Conservation (phyloP, 2,797 vertebrate genomes). For the Nyctalus aviator region DNA sequence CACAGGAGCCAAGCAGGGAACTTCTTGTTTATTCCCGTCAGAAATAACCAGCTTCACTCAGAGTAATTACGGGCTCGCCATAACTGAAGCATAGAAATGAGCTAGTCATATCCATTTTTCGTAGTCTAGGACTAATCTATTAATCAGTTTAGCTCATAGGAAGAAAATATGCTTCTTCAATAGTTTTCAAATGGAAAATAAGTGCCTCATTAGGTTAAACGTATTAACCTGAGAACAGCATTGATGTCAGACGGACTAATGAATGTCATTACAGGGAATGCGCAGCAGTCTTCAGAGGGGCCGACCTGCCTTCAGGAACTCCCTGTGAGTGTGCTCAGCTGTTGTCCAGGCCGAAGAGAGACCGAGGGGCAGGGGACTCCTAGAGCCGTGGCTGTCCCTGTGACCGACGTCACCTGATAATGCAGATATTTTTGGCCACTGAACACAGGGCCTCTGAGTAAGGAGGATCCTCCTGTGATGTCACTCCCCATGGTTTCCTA, state of each 20-base stretch:
- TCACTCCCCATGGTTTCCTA: background rate
- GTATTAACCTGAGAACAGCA: conserved; percentile 62
- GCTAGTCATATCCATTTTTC: conserved; percentile 67
- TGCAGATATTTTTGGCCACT: background rate
- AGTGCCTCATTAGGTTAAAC: conserved; percentile 79
- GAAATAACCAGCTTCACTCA: conserved; percentile 50
- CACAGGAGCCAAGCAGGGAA: background rate
- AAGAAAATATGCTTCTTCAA: conserved; percentile 73
- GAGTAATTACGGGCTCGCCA: conserved; percentile 64
- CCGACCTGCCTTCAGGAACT: background rate
- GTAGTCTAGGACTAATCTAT: conserved; percentile 73
- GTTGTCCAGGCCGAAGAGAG: background rate
- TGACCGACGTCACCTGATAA: background rate
- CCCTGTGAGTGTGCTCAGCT: background rate
- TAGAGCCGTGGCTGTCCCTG: background rate
- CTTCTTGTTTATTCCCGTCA: conserved; percentile 37
- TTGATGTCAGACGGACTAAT: conserved; percentile 65
- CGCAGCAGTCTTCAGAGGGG: background rate
- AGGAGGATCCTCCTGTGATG: fast-evolving
- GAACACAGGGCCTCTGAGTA: background rate
- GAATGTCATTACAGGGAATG: conserved; percentile 14
- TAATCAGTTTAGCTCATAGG: conserved; percentile 58
- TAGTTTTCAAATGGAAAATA: conserved; percentile 72
- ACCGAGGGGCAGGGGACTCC: background rate
- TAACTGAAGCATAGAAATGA: conserved; percentile 64